Evolutionary conservation across 1,140 invertebrate species (phyloP), one percentile per base, ranked within the genome.

Genomic region (Drosophila rhopaloa): DNA sequence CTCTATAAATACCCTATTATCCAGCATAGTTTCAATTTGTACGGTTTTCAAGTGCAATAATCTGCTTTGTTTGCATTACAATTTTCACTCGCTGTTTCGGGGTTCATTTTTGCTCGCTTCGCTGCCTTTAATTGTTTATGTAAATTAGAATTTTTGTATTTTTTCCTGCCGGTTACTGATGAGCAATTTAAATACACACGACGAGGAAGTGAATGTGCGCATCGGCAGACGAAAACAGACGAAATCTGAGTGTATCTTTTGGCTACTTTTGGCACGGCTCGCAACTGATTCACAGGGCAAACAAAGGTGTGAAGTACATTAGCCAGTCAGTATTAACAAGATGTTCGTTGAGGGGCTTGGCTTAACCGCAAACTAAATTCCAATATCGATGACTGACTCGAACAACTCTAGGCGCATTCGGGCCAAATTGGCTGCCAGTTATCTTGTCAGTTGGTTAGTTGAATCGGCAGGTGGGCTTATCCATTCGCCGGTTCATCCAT

Each of bases 121-220:
- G 65, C 46, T 65, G 77, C 57, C 50, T 82, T 86, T 86, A 86
- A 86, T 88, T 88, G 82, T 86, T 86, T 86, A 86, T 86, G 82
- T 59, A 88, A 86, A 86, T 86, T 83, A 79, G 83, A 88, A 79
- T 79, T 73, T 73, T 60, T 79, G 65, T 85, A 46, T 79, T 55
- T 38, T 24, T 62, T 65, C n/a, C 40, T 11, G 43, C 60, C 16
- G 37, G 8, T 46, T 40, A 8, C 41, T 71, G 81, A 86, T 85
- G 81, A 85, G 81, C 81, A 73, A 85, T 81, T 83, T 75, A 63
- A 83, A 68, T 66, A 79, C 63, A 61, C 62, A 74, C 63, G 76
- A 61, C 65, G 67, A 81, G 81, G 82, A 84, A 84, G 81, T 85
- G 81, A 86, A 65, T 63, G 62, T 74, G 63, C 61, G 68, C 61